Base-by-base conservation (phyloP, 2,888 invertebrate genomes). In the Andrena trimmerana region DNA sequence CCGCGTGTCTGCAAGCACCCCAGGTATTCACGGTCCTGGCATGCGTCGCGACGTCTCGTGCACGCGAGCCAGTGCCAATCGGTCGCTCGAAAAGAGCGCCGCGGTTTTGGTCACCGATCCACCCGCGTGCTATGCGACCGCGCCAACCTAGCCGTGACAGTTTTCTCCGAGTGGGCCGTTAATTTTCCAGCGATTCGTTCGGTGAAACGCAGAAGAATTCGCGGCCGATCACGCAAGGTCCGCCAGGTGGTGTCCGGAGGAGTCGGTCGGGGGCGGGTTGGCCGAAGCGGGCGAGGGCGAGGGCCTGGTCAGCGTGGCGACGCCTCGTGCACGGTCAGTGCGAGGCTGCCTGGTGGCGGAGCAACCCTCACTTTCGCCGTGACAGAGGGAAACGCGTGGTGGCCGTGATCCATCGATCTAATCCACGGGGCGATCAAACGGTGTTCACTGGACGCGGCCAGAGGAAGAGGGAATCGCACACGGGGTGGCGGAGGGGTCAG, bases 251-350 rank as follows among this genome's bases (percentile, higher is more conserved):
- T 24, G 57, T 27, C 10, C 24, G 24, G 54, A 24, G 20, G 54
- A 24, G 54, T 7, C 13, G 57, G 10, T 57, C 57, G 57, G 31
- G 54, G 13, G 71, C 57, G n/a, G 10, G 42, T 42, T 42, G 42
- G 60, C 59, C 7, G 62, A 4, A 24, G 52, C 52, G 68, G 71
- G 63, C 75, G 74, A 62, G 54, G 48, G 65, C 88, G 57, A 27
- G 76, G 60, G 85, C 75, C 81, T 87, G 88, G 84, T 69, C 71
- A 87, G 79, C 83, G 87, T 87, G 81, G 88, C 83, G 88, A 85
- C 78, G 87, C 85, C 77, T 84, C 85, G 85, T 84, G 81, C 75
- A 84, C 82, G 83, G 7, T 83, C 87, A 87, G 88, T 86, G 83
- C 86, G 73, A 78, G 78, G 88, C 87, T 78, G 80, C 81, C 86